Percentiles rank a stretch among this genome's conserved stretches.
phyloP scores from a whole-genome alignment of 2,797 vertebrate species.

The Sitta carolinensis region DNA sequence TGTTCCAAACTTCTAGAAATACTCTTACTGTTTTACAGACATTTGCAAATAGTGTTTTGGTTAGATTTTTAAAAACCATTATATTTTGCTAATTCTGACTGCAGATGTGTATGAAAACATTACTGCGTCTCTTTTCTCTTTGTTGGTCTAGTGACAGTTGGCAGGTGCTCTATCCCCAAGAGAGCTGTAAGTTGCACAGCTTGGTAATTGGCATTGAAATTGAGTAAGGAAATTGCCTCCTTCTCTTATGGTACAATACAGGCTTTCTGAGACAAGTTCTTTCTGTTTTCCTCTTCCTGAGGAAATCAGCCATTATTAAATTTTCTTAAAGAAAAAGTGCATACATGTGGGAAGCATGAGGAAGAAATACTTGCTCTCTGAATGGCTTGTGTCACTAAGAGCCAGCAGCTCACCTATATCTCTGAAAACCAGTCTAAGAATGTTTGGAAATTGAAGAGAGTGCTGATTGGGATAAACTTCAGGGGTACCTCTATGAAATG shows the following conservation, averaged over 20 bases:
- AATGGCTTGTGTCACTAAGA: background rate
- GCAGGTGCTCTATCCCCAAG: constrained; percentile 42
- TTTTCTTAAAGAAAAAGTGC: background rate
- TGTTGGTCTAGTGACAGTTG: constrained; percentile 29
- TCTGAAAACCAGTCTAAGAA: background rate
- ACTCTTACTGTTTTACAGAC: background rate
- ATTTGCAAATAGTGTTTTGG: background rate
- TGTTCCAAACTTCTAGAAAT: background rate
- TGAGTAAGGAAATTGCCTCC: constrained; percentile 35
- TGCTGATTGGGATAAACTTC: background rate
- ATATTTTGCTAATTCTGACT: background rate
- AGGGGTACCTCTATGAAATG: background rate
- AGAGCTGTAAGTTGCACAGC: constrained; percentile 28
- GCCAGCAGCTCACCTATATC: background rate
- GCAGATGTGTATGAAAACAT: background rate
- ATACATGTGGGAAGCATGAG: background rate
- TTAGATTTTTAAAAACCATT: background rate
- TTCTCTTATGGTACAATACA: background rate
- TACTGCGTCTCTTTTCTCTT: background rate
- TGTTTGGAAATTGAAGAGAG: background rate
- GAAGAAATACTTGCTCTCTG: background rate
- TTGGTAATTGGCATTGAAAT: constrained; percentile 54
- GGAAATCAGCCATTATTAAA: background rate
- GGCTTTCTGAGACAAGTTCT: constrained; percentile 26
- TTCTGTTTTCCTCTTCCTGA: constrained; percentile 5